Evolutionary conservation across 2,888 invertebrate species (phyloP).

Genomic region (Piscicola geometra): DNA sequence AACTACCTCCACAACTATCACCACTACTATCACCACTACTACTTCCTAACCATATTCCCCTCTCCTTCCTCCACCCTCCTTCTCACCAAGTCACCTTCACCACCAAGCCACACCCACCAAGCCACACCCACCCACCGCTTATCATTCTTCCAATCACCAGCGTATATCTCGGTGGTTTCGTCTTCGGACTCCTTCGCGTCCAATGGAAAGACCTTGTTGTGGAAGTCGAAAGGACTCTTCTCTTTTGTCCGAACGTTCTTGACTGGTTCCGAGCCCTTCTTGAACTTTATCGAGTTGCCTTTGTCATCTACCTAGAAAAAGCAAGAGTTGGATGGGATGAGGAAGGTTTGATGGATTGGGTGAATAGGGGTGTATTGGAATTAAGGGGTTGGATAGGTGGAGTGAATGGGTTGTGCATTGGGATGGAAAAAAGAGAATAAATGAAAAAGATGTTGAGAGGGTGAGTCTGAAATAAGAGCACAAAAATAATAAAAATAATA

Average conservation of each 20-base stretch:
- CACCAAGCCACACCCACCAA: not conserved
- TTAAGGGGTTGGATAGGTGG: not conserved
- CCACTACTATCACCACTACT: not conserved
- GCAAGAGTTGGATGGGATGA: not conserved
- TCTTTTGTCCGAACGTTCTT: not conserved
- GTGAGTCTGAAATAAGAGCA: not conserved
- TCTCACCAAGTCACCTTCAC: not conserved
- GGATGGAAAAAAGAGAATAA: not conserved
- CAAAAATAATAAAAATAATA: not conserved
- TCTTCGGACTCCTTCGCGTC: constrained; percentile 70
- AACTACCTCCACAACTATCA: not conserved
- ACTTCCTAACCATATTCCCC: not conserved
- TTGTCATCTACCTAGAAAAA: not conserved
- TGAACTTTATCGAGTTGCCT: constrained; percentile 13
- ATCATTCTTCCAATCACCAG: constrained; percentile 99
- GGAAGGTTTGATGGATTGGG: not conserved
- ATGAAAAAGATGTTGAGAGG: not conserved
- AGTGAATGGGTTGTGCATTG: not conserved
- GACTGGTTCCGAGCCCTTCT: not conserved
- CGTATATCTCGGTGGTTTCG: constrained; percentile 91
- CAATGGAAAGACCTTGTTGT: constrained; percentile 5
- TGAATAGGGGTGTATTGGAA: not conserved
- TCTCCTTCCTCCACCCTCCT: not conserved
- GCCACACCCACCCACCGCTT: constrained; percentile 67
- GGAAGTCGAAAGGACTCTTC: constrained; percentile 5